phyloP scores from a whole-genome alignment of 92 coral and sea anemone genomes.

The Pocillopora grandis region DNA sequence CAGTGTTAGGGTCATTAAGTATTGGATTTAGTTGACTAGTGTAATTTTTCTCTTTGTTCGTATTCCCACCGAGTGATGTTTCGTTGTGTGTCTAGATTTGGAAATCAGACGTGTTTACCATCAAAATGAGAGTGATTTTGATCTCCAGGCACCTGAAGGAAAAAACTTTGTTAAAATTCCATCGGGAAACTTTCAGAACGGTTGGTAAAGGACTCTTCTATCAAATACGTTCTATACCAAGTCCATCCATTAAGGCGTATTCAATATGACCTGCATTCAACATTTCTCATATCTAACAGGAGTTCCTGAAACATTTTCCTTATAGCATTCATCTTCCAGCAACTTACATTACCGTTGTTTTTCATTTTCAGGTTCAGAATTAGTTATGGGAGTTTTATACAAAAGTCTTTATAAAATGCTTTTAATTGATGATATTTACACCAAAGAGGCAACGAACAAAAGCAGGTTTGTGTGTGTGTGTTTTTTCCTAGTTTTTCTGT shows the following conservation, averaged over 20 bases:
- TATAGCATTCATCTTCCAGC: neutral
- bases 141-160: neutral
- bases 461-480: neutral
- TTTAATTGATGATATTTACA: neutral
- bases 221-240: no score
- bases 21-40: no score
- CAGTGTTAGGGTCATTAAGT: no score
- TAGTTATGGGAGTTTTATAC: neutral
- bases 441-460: neutral
- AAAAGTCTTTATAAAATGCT: neutral
- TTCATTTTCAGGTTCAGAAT: neutral
- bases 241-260: no score
- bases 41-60: no score
- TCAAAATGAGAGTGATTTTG: conserved; percentile 10
- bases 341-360: neutral
- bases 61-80: no score
- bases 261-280: no score
- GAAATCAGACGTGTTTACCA: neutral
- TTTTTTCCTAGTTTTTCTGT: no score
- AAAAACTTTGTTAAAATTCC: conserved; percentile 6
- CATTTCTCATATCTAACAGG: no score
- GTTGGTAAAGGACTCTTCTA: no score
- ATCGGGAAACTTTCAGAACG: neutral
- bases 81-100: neutral
- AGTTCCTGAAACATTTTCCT: no score